These are phyloP conservation scores for Augochlorella aurata DNA, from an alignment of 2,888 invertebrate genomes.

Conservation along the genomic window DNA sequence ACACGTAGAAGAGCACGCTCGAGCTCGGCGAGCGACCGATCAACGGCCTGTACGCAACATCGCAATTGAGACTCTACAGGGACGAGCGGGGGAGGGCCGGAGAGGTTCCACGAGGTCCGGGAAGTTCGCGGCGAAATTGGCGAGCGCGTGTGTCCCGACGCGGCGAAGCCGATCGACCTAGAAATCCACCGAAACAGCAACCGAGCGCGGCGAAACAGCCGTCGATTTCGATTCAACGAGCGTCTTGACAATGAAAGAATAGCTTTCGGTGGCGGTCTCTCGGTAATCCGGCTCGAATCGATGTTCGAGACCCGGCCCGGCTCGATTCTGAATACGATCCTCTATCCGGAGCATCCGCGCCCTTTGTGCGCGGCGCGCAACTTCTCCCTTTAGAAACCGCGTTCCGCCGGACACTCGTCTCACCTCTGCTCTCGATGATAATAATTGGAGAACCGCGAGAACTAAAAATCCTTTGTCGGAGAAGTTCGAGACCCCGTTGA, in stretches of 20 bases:
- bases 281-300: neutral
- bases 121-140: too few relatives aligned
- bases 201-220: neutral
- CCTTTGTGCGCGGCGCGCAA: neutral
- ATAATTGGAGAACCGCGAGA: neutral
- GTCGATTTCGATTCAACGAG: neutral
- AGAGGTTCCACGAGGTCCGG: neutral
- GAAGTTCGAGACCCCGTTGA: neutral
- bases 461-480: neutral
- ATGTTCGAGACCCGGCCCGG: neutral
- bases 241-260: neutral
- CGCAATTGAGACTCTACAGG: conserved; percentile 68
- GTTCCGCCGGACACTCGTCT: neutral
- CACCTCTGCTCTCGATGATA: neutral
- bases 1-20: conserved; percentile 76
- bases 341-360: neutral
- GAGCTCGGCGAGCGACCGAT: conserved; percentile 42
- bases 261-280: neutral
- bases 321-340: conserved; percentile 1
- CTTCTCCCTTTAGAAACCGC: neutral
- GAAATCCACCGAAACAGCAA: neutral
- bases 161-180: neutral
- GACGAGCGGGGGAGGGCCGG: neutral
- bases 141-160: neutral
- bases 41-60: conserved; percentile 80